phyloP scores from a whole-genome alignment of 2,888 invertebrate species.

The Formica aserva region DNA sequence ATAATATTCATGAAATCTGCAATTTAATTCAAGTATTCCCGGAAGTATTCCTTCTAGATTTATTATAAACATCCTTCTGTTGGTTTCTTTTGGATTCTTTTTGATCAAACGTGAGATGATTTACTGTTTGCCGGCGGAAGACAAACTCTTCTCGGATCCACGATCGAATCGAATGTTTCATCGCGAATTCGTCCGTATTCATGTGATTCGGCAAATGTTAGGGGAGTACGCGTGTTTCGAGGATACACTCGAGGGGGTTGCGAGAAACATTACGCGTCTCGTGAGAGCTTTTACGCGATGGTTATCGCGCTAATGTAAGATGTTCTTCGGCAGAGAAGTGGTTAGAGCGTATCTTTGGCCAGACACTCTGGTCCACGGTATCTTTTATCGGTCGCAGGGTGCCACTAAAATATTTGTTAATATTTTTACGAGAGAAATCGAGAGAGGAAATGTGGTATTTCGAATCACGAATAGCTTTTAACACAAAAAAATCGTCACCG shows the following conservation, averaged over 20 bases:
- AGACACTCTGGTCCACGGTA: slow-evolving; percentile 35
- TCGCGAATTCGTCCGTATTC: slow-evolving; percentile 15
- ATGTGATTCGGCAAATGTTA: slow-evolving; percentile 26
- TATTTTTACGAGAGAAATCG: not conserved
- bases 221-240: slow-evolving; percentile 8
- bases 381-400: not conserved
- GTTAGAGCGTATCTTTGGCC: slow-evolving; percentile 42
- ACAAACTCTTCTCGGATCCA: not conserved
- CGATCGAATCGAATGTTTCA: not conserved
- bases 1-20: not conserved
- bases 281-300: slow-evolving; percentile 51
- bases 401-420: slow-evolving; percentile 20
- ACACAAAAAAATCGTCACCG: not conserved
- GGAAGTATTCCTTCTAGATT: too few species aligned
- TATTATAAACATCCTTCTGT: not conserved
- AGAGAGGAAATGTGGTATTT: not conserved
- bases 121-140: not conserved
- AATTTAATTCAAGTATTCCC: not conserved
- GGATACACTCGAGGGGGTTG: not conserved
- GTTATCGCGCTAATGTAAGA: not conserved
- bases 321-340: slow-evolving; percentile 29
- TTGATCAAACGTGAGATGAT: not conserved
- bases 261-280: slow-evolving; percentile 57
- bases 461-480: not conserved
- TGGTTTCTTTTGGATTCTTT: not conserved